Conservation (phyloP, 2,888 invertebrate species). For the Diadegma fenestrale region DNA sequence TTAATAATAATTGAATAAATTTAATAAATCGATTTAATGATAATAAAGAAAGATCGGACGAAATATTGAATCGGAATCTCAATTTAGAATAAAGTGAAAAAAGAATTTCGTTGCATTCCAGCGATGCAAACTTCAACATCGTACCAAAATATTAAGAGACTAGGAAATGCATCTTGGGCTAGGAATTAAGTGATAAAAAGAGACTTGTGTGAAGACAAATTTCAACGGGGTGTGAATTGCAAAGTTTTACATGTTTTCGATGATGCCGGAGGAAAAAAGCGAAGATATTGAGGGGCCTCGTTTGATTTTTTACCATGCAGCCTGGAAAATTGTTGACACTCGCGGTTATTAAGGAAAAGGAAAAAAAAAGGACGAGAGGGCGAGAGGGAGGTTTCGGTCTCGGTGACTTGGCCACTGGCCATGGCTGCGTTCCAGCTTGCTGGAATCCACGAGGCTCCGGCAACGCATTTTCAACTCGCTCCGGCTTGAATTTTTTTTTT, state of each 20-base stretch:
- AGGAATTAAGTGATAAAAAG: neutral
- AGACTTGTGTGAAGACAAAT: neutral
- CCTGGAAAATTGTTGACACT: conserved; percentile 62
- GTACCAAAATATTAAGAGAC: neutral
- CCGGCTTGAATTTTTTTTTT: neutral
- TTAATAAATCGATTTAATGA: no score
- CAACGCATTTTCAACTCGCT: conserved; percentile 12
- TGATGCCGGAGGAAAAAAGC: neutral
- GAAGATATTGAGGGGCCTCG: neutral
- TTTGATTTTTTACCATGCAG: conserved; percentile 16
- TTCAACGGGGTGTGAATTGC: neutral
- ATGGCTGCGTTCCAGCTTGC: conserved; percentile 76
- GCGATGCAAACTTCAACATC: no score
- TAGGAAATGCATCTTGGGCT: neutral
- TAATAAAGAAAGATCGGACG: no score
- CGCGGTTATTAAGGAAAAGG: conserved; percentile 65
- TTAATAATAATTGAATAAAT: no score
- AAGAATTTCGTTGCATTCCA: no score
- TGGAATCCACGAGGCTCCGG: conserved; percentile 74
- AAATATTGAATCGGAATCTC: no score
- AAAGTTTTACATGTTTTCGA: conserved; percentile 2
- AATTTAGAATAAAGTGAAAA: no score
- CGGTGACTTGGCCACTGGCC: conserved; percentile 74
- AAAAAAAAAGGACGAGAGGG: conserved; percentile 34
- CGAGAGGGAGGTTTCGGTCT: conserved; percentile 59